phyloP scores from a whole-genome alignment of 2,888 invertebrate species.

The Erebia palarica region DNA sequence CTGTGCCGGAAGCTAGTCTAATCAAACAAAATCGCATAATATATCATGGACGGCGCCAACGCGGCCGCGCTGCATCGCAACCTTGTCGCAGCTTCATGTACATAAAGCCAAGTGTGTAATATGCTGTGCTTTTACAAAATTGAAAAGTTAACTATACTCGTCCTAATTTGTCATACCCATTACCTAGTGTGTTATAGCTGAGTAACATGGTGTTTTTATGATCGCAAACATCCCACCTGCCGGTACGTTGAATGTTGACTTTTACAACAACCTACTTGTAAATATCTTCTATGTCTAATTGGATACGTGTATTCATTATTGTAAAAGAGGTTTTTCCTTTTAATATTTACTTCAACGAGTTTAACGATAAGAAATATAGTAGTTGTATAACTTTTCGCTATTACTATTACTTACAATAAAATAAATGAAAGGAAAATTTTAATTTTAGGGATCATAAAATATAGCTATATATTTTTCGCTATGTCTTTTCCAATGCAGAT shows the following conservation, averaged over 20 bases:
- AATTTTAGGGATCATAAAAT: too few species aligned
- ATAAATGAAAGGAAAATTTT: too few species aligned
- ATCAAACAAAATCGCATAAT: too few species aligned
- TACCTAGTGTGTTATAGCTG: not conserved
- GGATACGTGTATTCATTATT: constrained; percentile 7
- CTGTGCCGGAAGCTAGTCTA: too few species aligned
- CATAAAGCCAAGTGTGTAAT: too few species aligned
- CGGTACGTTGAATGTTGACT: constrained; percentile 24
- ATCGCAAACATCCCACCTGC: constrained; percentile 17
- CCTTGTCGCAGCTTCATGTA: too few species aligned
- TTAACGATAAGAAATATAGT: not conserved
- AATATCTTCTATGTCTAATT: constrained; percentile 8
- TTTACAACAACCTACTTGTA: constrained; percentile 27
- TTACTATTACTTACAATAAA: too few species aligned
- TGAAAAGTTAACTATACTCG: not conserved
- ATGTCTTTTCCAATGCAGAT: too few species aligned
- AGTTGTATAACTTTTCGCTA: not conserved
- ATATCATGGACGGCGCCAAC: too few species aligned
- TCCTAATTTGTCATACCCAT: constrained; percentile 5
- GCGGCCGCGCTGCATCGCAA: too few species aligned
- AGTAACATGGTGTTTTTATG: constrained; percentile 2
- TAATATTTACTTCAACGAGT: not conserved
- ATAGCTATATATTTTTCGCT: too few species aligned
- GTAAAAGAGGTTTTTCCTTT: not conserved
- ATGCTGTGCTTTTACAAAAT: not conserved